These are phyloP conservation scores for Scomber scombrus DNA, from an alignment of 2,113 vertebrate species.

Conservation along the genomic window DNA sequence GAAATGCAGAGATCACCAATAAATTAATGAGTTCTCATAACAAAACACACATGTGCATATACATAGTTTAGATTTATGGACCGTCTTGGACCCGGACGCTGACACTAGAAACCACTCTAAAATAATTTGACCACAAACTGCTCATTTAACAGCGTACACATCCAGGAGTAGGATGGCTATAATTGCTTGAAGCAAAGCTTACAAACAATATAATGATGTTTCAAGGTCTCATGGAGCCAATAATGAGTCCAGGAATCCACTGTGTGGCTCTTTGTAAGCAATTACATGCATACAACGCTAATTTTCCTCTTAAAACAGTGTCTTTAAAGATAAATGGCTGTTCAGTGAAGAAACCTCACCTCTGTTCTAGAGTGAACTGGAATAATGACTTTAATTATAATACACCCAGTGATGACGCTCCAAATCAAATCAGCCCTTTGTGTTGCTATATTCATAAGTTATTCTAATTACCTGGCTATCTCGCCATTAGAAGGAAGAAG, in stretches of 20 bases:
- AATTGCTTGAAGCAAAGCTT: constrained; percentile 51
- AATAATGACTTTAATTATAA: constrained; percentile 77
- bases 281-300: constrained; percentile 40
- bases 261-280: constrained; percentile 46
- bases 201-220: constrained; percentile 37
- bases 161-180: constrained; percentile 14
- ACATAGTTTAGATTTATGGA: background rate
- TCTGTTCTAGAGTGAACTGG: constrained; percentile 44
- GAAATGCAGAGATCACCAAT: too few species aligned
- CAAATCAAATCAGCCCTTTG: constrained; percentile 61
- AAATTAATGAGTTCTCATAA: background rate
- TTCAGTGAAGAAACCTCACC: constrained; percentile 39
- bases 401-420: constrained; percentile 53
- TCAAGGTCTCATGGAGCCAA: constrained; percentile 36
- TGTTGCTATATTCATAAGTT: constrained; percentile 64
- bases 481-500: constrained; percentile 23
- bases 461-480: constrained; percentile 73
- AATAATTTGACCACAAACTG: constrained; percentile 24
- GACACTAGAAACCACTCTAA: background rate
- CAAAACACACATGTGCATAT: too few species aligned
- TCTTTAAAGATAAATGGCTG: constrained; percentile 69
- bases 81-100: background rate
- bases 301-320: constrained; percentile 48
- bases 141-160: constrained; percentile 7
- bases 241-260: constrained; percentile 49